Evolutionary conservation across 2,797 vertebrate species (phyloP).

Genomic region (Coluber constrictor): DNA sequence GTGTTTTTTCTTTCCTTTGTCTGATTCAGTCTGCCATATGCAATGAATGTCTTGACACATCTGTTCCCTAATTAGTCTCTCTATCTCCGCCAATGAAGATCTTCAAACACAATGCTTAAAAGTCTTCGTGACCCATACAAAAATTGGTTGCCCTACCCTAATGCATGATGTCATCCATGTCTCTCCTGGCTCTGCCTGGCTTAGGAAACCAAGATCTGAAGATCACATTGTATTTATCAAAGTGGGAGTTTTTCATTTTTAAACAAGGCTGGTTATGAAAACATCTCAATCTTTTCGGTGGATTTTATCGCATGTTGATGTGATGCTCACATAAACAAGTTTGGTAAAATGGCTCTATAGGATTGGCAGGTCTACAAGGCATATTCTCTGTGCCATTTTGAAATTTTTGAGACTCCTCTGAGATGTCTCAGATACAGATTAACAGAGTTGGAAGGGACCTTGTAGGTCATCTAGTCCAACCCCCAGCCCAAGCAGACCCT

Average conservation of each 20-base stretch:
- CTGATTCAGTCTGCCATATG: not conserved
- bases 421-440: too few relatives aligned
- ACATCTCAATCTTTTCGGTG: not conserved
- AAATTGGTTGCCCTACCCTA: not conserved
- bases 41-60: not conserved
- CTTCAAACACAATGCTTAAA: not conserved
- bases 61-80: not conserved
- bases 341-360: not conserved
- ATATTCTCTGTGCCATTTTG: not conserved
- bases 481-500: too few relatives aligned
- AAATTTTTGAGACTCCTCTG: not conserved
- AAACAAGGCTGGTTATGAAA: not conserved
- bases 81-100: not conserved
- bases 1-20: not conserved
- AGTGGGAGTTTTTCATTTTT: not conserved
- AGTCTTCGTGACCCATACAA: not conserved
- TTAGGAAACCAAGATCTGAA: not conserved
- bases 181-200: not conserved
- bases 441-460: too few relatives aligned
- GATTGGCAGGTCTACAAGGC: not conserved
- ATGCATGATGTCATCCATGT: not conserved
- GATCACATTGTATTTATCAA: not conserved
- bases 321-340: not conserved
- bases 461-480: too few relatives aligned
- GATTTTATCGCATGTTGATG: not conserved